Evolutionary conservation across 2,888 invertebrate species (phyloP).

Genomic region (Argynnis bischoffii): DNA sequence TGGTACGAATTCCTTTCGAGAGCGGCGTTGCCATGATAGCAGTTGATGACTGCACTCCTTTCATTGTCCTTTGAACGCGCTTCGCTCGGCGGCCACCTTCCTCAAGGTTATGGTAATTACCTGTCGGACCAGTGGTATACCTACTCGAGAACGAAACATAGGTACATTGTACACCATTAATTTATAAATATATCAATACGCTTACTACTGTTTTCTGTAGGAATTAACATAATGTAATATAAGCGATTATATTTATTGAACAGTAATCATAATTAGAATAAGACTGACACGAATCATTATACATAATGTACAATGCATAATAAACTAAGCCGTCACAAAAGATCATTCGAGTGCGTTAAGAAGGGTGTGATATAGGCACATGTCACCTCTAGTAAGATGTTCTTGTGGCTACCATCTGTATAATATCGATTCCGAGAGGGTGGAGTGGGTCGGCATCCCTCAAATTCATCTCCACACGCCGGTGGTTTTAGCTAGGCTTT

Average conservation of each 20-base stretch:
- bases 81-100: slow-evolving; percentile 54
- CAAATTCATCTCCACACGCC: slow-evolving; percentile 67
- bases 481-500: slow-evolving; percentile 70
- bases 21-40: slow-evolving; percentile 58
- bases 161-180: slow-evolving; percentile 1
- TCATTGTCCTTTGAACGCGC: slow-evolving; percentile 56
- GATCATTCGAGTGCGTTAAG: slow-evolving; percentile 17
- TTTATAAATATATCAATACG: slow-evolving; percentile 8
- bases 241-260: neutral
- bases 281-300: neutral
- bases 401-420: slow-evolving; percentile 71
- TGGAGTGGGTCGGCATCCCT: slow-evolving; percentile 77
- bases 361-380: slow-evolving; percentile 27
- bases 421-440: slow-evolving; percentile 79
- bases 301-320: slow-evolving; percentile 1
- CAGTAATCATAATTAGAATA: neutral
- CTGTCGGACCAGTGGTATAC: slow-evolving; percentile 63
- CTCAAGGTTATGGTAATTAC: slow-evolving; percentile 75
- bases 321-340: neutral
- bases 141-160: slow-evolving; percentile 54
- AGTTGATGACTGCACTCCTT: slow-evolving; percentile 68
- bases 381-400: slow-evolving; percentile 37
- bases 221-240: too few species aligned
- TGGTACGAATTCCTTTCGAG: slow-evolving; percentile 75
- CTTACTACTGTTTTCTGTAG: too few species aligned